Percentiles rank a stretch among this genome's conserved stretches.
Evolutionary conservation across 2,888 invertebrate genomes (phyloP).

Genomic region (Abrostola tripartita): DNA sequence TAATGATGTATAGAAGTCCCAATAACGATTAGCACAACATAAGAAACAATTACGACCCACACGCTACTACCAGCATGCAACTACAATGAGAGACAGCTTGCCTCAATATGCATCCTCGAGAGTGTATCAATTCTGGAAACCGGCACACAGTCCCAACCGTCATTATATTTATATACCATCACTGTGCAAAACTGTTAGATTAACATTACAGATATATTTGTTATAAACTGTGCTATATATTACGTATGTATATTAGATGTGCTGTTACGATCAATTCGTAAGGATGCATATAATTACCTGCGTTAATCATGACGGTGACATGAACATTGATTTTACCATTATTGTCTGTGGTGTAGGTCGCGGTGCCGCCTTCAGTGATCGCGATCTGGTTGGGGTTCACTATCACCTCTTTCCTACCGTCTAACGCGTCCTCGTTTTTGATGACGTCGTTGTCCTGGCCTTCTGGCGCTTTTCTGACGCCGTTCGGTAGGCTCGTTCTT

Average conservation of each 20-base stretch:
- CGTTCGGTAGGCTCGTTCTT: conserved; percentile 77
- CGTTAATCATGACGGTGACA: conserved; percentile 95
- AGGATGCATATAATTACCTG: conserved; percentile 89
- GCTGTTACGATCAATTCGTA: conserved; percentile 75
- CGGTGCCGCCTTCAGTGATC: conserved; percentile 83
- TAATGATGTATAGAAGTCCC: conserved; percentile 34
- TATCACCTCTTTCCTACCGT: conserved; percentile 88
- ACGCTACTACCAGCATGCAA: conserved; percentile 67
- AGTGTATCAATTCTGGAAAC: conserved; percentile 70
- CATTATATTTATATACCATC: conserved; percentile 73
- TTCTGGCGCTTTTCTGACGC: conserved; percentile 92
- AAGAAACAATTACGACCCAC: conserved; percentile 44
- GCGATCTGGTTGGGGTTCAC: conserved; percentile 84
- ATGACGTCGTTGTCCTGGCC: conserved; percentile 94
- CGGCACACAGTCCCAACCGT: conserved; percentile 75
- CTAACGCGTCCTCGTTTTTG: conserved; percentile 88
- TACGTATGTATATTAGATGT: conserved; percentile 65
- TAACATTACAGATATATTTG: conserved; percentile 70
- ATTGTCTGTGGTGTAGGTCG: conserved; percentile 91
- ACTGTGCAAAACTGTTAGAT: conserved; percentile 85
- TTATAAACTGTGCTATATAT: conserved; percentile 70
- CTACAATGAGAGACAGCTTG: conserved; percentile 80
- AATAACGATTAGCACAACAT: conserved; percentile 40
- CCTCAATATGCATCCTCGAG: conserved; percentile 88
- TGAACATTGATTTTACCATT: conserved; percentile 97